Conservation (phyloP, 2,113 vertebrate genomes). For the Aythya baeri region DNA sequence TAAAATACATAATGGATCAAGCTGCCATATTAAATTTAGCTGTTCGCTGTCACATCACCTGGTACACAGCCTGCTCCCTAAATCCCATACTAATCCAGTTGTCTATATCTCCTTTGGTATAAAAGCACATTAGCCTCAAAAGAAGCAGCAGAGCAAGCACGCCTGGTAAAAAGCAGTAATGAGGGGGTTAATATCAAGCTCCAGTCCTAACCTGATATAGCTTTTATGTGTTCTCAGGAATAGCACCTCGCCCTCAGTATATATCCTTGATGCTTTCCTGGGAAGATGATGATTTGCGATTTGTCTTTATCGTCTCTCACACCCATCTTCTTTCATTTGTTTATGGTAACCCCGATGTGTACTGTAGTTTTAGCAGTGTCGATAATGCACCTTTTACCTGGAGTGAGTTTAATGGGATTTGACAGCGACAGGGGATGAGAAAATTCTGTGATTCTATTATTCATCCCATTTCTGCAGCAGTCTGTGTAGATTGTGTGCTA, state of each 20-base stretch:
- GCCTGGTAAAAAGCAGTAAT: neutral
- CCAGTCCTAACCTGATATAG: neutral
- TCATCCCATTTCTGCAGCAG: slow-evolving; percentile 43
- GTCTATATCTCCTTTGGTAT: slow-evolving; percentile 36
- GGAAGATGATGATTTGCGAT: slow-evolving; percentile 41
- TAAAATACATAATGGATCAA: slow-evolving; percentile 64
- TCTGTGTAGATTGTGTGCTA: slow-evolving; percentile 20
- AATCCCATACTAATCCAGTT: slow-evolving; percentile 59
- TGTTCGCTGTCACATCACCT: slow-evolving; percentile 17
- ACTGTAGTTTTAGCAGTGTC: slow-evolving; percentile 42
- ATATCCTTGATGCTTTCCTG: neutral
- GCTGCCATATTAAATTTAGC: slow-evolving; percentile 71
- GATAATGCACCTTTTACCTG: slow-evolving; percentile 51
- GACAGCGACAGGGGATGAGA: slow-evolving; percentile 45
- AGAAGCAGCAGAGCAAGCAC: neutral
- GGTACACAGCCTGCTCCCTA: slow-evolving; percentile 6
- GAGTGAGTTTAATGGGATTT: slow-evolving; percentile 58
- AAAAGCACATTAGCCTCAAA: slow-evolving; percentile 46
- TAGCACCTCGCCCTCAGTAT: neutral
- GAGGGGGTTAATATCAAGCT: slow-evolving; percentile 45
- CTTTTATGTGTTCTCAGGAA: slow-evolving; percentile 13
- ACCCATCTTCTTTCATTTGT: slow-evolving; percentile 33
- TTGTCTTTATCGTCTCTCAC: slow-evolving; percentile 45
- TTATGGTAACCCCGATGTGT: neutral
- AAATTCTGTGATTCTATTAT: slow-evolving; percentile 61